Percentiles rank a stretch among this genome's conserved stretches.
These are phyloP conservation scores for Athalia circularis DNA, from an alignment of 2,888 invertebrate species.

Conservation along the genomic window DNA sequence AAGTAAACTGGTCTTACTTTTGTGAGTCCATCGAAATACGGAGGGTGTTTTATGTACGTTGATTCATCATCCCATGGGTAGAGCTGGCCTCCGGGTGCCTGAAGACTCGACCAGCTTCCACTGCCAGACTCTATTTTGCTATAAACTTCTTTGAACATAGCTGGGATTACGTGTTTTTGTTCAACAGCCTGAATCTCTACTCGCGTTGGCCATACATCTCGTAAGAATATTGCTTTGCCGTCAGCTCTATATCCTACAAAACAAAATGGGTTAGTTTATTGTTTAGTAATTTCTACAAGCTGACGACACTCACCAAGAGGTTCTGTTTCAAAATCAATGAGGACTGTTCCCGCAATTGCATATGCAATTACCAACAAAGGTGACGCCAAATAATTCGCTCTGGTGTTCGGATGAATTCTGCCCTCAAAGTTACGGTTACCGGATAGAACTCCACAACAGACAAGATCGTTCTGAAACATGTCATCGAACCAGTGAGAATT, in stretches of 20 bases:
- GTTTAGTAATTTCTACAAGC: conserved; percentile 8
- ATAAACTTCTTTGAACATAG: conserved; percentile 97
- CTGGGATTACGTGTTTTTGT: conserved; percentile 91
- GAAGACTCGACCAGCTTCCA: conserved; percentile 87
- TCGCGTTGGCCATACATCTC: conserved; percentile 97
- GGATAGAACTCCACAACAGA: conserved; percentile 96
- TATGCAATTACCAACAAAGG: conserved; percentile 98
- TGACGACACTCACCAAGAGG: conserved; percentile 80
- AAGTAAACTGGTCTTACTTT: conserved; percentile 69
- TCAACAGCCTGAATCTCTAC: conserved; percentile 93
- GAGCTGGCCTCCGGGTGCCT: conserved; percentile 86
- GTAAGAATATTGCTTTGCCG: conserved; percentile 87
- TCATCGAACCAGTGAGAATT: conserved; percentile 20
- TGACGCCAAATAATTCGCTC: conserved; percentile 98
- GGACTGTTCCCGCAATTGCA: conserved; percentile 95
- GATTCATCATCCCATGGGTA: conserved; percentile 95
- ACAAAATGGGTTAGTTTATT: conserved; percentile 24
- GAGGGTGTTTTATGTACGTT: conserved; percentile 97
- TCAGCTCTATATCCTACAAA: conserved; percentile 78
- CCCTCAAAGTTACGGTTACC: conserved; percentile 99
- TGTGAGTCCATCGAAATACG: conserved; percentile 92
- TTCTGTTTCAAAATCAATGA: conserved; percentile 95
- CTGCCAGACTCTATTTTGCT: conserved; percentile 90
- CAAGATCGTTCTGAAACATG: conserved; percentile 85
- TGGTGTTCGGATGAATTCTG: conserved; percentile 95